A percentile compares a stretch with the other conserved stretches of the same genome.
phyloP scores from a whole-genome alignment of 2,113 vertebrate species.

The Camelus bactrianus region DNA sequence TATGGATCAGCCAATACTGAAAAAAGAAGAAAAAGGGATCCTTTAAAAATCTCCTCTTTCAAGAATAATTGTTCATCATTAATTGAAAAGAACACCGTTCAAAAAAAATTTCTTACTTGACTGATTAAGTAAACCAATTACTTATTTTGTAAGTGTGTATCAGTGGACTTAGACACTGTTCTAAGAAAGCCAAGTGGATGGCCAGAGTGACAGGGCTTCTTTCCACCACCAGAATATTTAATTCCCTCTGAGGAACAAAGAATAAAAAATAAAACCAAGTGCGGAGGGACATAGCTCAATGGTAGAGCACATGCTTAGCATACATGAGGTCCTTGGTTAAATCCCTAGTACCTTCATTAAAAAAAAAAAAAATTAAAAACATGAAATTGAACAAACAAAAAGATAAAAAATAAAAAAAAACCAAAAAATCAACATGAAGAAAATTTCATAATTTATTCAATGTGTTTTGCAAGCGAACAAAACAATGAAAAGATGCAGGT shows the following conservation, averaged over 20 bases:
- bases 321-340: too few species aligned
- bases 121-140: neutral
- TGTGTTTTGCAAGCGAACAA: neutral
- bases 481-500: neutral
- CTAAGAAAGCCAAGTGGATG: neutral
- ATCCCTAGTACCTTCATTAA: too few species aligned
- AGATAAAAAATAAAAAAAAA: neutral
- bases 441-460: neutral
- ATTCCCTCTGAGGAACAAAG: neutral
- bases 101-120: neutral
- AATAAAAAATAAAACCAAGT: neutral
- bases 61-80: neutral
- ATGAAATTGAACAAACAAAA: neutral
- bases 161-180: neutral
- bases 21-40: neutral
- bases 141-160: neutral
- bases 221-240: neutral
- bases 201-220: neutral
- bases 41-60: neutral
- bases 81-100: neutral
- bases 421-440: neutral
- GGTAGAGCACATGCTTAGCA: too few species aligned
- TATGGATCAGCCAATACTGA: neutral
- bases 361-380: too few species aligned
- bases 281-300: too few species aligned